Base-by-base conservation (phyloP, 2,113 vertebrate species). In the Burhinus bistriatus region DNA sequence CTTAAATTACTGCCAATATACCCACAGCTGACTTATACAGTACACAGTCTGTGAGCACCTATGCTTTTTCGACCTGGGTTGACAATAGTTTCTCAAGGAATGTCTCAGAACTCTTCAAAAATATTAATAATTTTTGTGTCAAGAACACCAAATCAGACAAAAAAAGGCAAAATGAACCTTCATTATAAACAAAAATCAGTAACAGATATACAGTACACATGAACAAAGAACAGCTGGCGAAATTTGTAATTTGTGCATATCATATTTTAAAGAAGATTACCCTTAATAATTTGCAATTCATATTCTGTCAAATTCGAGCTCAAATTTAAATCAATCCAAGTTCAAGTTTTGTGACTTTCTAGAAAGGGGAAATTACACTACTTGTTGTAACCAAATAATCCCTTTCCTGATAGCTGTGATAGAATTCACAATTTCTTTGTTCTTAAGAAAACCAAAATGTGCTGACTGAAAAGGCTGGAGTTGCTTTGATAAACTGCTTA, bases 401-500 rank as follows among this genome's bases (percentile, higher is more conserved):
- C 73, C 38, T 89, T 64, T 89, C 3, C 1, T 90, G 38, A 77
- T 18, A 75, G 47, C 58, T 83, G 55, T 54, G 71, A 87, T 8
- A 83, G 66, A 95, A 95, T 95, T 91, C 52, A 90, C 26, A 91
- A 59, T 73, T 90, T 83, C 58, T 77, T 91, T 96, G 80, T 93
- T 85, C 73, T 75, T 73, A 85, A 83, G 54, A 76, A 93, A 92
- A 80, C 13, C 49, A 65, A 90, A 91, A 93, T 64, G 40, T 90
- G 80, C 94, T 90, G 65, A 94, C 84, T 90, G 61, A 86, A 92
- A 90, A 93, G 86, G 52, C 77, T 94, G 77, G 42, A 81, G 40
- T 83, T 96, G 54, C 90, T 94, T 81, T 92, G 91, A 93, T 88
- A 95, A 93, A 96, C 66, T 90, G 69, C 73, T 95, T 88, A 88